Percentiles rank a stretch among this genome's conserved stretches.
phyloP scores from a whole-genome alignment of 2,113 vertebrate species.

The Aldabrachelys gigantea region DNA sequence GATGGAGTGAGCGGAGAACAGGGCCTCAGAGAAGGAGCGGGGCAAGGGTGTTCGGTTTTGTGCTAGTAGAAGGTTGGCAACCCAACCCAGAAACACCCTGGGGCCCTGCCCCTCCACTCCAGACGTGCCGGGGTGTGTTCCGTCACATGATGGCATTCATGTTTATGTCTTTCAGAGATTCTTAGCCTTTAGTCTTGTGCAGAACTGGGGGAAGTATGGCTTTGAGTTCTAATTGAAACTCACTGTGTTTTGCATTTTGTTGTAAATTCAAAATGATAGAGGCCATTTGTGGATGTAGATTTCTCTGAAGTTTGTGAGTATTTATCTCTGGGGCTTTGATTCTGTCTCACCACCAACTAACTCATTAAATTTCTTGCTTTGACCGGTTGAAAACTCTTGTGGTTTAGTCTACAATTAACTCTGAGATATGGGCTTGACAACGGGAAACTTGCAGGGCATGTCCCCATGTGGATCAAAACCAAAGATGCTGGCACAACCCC shows the following conservation, averaged over 20 bases:
- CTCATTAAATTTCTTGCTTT: constrained; percentile 46
- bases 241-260: constrained; percentile 2
- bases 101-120: too few species aligned
- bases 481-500: constrained; percentile 5
- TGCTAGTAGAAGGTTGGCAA: too few species aligned
- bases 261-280: background rate
- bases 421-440: background rate
- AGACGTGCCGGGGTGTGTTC: background rate
- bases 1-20: too few species aligned
- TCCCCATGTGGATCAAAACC: constrained; percentile 5
- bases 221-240: background rate
- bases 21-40: too few species aligned
- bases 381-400: constrained; percentile 34
- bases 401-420: constrained; percentile 35
- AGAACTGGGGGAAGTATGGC: background rate
- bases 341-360: constrained; percentile 43
- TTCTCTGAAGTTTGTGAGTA: constrained; percentile 39
- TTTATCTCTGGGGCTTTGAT: constrained; percentile 12
- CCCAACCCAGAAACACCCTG: too few species aligned
- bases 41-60: too few species aligned
- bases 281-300: background rate
- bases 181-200: background rate
- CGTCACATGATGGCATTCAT: background rate
- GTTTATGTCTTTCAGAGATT: background rate
- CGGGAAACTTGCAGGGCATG: background rate